phyloP scores from a whole-genome alignment of 2,797 vertebrate genomes.

The Myotis findleyi region DNA sequence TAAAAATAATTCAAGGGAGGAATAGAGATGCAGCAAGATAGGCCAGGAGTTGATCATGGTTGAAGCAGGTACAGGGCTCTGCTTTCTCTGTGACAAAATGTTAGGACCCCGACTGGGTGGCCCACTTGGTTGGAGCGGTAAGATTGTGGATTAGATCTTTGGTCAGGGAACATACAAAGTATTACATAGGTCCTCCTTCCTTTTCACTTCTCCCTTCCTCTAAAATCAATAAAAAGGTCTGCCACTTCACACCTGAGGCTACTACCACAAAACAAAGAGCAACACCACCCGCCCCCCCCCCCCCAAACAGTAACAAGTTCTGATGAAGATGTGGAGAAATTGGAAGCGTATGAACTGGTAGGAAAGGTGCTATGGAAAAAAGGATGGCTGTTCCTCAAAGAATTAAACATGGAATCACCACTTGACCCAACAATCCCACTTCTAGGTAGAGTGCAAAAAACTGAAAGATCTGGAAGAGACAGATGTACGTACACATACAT shows the following conservation, averaged over 20 bases:
- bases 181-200: too few species aligned
- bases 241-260: background rate
- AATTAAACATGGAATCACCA: background rate
- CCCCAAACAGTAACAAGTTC: background rate
- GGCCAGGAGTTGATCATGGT: background rate
- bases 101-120: background rate
- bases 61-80: background rate
- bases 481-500: too few species aligned
- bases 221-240: too few species aligned
- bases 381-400: background rate
- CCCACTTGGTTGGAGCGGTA: too few species aligned
- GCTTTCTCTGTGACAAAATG: background rate
- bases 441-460: background rate
- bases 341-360: background rate
- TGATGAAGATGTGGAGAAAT: background rate
- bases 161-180: too few species aligned
- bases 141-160: too few species aligned
- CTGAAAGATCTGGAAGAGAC: background rate
- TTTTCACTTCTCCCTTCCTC: too few species aligned
- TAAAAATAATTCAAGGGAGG: background rate
- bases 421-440: background rate
- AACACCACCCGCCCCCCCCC: background rate
- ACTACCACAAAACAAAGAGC: background rate
- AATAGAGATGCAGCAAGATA: background rate
- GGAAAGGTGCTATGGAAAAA: background rate